Base-by-base conservation (phyloP, 2,888 invertebrate species). In the Acleris sparsana region DNA sequence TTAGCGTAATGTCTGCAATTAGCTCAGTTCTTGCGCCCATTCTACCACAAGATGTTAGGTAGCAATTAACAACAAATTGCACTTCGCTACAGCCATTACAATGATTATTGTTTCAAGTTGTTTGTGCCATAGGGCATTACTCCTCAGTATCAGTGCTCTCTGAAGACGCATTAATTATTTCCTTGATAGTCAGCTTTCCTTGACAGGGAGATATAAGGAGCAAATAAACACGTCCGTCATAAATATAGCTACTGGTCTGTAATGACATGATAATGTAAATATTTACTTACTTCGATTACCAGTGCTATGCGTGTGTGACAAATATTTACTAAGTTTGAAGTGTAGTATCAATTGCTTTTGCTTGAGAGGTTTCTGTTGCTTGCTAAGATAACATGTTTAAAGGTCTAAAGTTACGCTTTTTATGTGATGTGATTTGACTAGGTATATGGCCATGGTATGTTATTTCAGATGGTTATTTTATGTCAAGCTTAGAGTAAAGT, bases 11-110 rank as follows among this genome's bases (percentile, higher is more conserved):
- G 57, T 25, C 62, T 6, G 46, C 39, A 62, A 66, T 66, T 66
- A 66, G 52, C 18, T 25, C 61, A 46, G 61, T 53, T 66, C 66
- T 66, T 66, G 62, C 39, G 48, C 53, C 56, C 65, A 61, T 66
- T 61, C 18, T 48, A 17, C 56, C 62, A 5, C 57, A 62, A 62
- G 66, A 66, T 61, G 61, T 48, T 60, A 48, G 61, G 48, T 66
- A 17, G 46, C 17, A 66, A 66, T 66, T 66, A 66, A 46, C 53
- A 39, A 39, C 66, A 62, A 57, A 61, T 66, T 62, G 62, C 62
- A 62, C 56, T 66, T 55, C 53, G 53, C 61, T 53, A n/a, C 53
- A 46, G 52, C 48, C 46, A 53, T 66, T 62, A 57, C 46, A 56
- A 46, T 22, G 51, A 65, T 51, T 59, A 52, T 62, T 60, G 61